These are phyloP conservation scores for Rhagoletis pomonella DNA, from an alignment of 1,140 invertebrate genomes.

Conservation along the genomic window DNA sequence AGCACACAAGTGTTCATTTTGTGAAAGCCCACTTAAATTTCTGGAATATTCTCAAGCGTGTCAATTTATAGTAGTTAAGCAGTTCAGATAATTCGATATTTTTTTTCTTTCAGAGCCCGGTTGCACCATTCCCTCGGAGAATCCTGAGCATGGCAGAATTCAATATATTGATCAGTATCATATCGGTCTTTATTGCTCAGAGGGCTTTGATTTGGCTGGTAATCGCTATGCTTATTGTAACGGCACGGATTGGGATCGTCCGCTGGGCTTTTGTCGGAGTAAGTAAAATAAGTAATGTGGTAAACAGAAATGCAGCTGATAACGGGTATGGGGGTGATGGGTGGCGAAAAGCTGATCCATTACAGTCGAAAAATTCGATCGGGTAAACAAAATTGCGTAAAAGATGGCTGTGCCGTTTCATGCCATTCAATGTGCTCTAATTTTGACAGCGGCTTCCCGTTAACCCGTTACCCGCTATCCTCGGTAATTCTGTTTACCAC, in stretches of 20 bases:
- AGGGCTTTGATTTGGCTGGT: slow-evolving; percentile 64
- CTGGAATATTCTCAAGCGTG: background rate
- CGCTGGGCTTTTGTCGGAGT: slow-evolving; percentile 63
- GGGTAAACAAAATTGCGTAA: too few relatives aligned
- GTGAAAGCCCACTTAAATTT: background rate
- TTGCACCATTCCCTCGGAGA: background rate
- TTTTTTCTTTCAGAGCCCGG: slow-evolving; percentile 60
- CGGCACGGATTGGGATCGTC: slow-evolving; percentile 65
- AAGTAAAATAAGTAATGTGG: slow-evolving; percentile 6
- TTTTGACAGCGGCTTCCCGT: too few relatives aligned
- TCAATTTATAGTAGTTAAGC: background rate
- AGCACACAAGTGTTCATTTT: background rate
- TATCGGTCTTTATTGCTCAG: slow-evolving; percentile 59
- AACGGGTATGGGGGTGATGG: too few relatives aligned
- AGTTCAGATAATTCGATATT: too few relatives aligned
- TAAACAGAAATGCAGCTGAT: too few relatives aligned
- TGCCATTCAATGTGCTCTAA: too few relatives aligned
- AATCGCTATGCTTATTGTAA: slow-evolving; percentile 63
- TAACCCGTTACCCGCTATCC: too few relatives aligned
- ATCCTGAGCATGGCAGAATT: slow-evolving; percentile 58
- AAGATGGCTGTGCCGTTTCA: too few relatives aligned
- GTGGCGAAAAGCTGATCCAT: too few relatives aligned
- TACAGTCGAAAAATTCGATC: too few relatives aligned
- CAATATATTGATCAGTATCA: background rate
- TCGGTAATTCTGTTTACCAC: too few relatives aligned